These are phyloP conservation scores for Doris montereyensis DNA, from an alignment of 2,888 invertebrate species.

Conservation along the genomic window DNA sequence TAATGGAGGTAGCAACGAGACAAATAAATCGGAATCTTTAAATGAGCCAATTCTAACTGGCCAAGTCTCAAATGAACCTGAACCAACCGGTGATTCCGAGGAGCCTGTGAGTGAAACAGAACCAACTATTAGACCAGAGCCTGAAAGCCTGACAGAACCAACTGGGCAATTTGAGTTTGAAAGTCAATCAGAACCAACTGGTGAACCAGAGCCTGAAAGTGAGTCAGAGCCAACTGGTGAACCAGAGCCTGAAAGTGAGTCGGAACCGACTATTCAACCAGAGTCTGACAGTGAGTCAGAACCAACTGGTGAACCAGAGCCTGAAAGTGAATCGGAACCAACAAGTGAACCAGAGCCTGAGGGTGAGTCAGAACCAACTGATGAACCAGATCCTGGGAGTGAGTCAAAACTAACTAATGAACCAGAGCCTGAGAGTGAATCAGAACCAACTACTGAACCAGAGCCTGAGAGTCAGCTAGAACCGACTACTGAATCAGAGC, in stretches of 20 bases:
- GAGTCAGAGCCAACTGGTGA: too few species aligned
- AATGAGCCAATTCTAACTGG: too few species aligned
- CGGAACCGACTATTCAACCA: background rate
- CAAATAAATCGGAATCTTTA: too few species aligned
- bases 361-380: conserved; percentile 11
- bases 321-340: conserved; percentile 35
- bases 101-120: too few species aligned
- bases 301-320: conserved; percentile 29
- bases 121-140: background rate
- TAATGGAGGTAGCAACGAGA: too few species aligned
- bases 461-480: background rate
- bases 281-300: background rate
- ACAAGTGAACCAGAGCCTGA: conserved; percentile 29
- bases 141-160: background rate
- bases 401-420: too few species aligned
- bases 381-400: conserved; percentile 15
- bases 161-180: background rate
- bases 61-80: too few species aligned
- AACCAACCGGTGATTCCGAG: too few species aligned
- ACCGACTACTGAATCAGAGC: too few species aligned
- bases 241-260: background rate
- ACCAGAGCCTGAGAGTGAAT: too few species aligned
- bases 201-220: too few species aligned
- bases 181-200: background rate
- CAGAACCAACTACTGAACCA: too few species aligned